Evolutionary conservation across 2,797 vertebrate genomes (phyloP), one percentile per base, ranked within the genome.

Genomic region (Molossus molossus): DNA sequence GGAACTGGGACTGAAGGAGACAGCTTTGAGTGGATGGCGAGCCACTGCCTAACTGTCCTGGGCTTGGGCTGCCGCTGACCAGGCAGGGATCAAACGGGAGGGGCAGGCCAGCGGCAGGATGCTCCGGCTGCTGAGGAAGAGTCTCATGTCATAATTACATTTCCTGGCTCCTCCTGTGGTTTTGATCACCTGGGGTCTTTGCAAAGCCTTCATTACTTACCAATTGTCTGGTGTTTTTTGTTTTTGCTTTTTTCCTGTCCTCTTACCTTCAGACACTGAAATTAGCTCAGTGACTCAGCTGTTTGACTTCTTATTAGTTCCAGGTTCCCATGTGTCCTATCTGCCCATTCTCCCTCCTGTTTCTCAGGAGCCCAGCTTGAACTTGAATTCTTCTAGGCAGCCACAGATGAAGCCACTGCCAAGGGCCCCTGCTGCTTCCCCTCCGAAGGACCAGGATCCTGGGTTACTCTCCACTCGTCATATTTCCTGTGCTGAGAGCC

Each of bases 281-380:
- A 95, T 96, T 60, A 91, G 67, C 87, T 87, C 76, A 64, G 45
- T 95, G 94, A 96, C 86, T 98, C 96, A 96, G 95, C 92, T 65
- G 20, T 67, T 91, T 80, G 92, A 73, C 57, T 93, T 90, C 57
- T 72, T 88, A 64, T 84, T 37, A 73, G 70, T 90, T 94, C 79
- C 75, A 87, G 91, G 58, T 33, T 85, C 83, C 67, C 40, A 45
- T 0, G 0, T 15, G 62, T 67, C 40, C 86, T 57, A 27, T 40
- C 73, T 88, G 60, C 18, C 45, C 25, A 6, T 65, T 85, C 75
- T 13, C 48, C 33, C 64, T 69, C 72, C 84, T 84, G 45, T 50
- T 69, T 90, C 77, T 90, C n/a, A 48, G 79, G 84, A 89, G n/a
- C 48, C 29, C 3, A 20, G 3, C 33, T 88, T 45, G 53, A 14